These are phyloP conservation scores for Drosophila peninsularis DNA, from an alignment of 2,888 invertebrate genomes.

Conservation along the genomic window DNA sequence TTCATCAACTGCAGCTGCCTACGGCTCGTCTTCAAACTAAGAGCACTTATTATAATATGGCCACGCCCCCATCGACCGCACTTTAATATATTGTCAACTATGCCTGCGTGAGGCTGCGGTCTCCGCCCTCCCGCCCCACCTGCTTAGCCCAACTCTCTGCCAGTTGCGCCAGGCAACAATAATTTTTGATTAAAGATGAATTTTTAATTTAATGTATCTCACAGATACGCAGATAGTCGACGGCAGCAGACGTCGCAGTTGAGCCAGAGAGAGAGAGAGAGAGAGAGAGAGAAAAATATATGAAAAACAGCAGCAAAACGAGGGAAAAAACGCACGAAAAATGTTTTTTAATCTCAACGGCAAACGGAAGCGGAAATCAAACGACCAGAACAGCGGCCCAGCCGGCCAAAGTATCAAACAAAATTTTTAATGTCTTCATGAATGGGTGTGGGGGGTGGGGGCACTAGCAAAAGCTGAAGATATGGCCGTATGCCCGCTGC, in stretches of 20 bases:
- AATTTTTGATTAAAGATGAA: conserved; percentile 84
- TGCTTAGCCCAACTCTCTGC: background rate
- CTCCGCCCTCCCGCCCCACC: conserved; percentile 4
- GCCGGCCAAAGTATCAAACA: conserved; percentile 72
- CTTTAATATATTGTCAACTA: conserved; percentile 75
- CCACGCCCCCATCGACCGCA: background rate
- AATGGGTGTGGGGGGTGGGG: conserved; percentile 31
- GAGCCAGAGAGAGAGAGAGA: conserved; percentile 7
- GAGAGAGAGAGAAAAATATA: background rate
- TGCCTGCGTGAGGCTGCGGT: conserved; percentile 44
- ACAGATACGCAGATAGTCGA: conserved; percentile 67
- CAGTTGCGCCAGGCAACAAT: conserved; percentile 79
- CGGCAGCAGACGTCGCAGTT: conserved; percentile 15
- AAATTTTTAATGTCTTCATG: conserved; percentile 78
- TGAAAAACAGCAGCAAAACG: conserved; percentile 48
- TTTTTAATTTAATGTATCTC: conserved; percentile 83
- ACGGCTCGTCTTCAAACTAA: conserved; percentile 9
- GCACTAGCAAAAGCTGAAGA: conserved; percentile 57
- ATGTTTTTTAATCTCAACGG: conserved; percentile 83
- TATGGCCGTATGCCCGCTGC: conserved; percentile 70
- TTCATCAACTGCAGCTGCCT: background rate
- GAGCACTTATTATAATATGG: conserved; percentile 54
- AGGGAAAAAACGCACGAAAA: conserved; percentile 74
- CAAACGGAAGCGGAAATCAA: conserved; percentile 84
- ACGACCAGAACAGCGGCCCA: conserved; percentile 82